Percentiles rank a stretch among this genome's conserved stretches.
phyloP scores from a whole-genome alignment of 2,797 vertebrate genomes.

The Cynopterus sphinx region DNA sequence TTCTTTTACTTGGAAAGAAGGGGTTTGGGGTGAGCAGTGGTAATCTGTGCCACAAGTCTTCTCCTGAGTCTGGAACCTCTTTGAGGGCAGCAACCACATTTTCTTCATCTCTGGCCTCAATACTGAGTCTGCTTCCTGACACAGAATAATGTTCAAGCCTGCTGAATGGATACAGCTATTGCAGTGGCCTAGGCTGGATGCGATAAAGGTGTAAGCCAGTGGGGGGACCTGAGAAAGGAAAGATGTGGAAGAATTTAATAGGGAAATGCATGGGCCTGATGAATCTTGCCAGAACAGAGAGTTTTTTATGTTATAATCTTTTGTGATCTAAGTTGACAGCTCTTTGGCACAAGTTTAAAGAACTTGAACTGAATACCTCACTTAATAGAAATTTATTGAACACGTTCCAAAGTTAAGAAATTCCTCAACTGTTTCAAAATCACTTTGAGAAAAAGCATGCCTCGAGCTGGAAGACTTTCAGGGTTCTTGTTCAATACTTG shows the following conservation, averaged over 20 bases:
- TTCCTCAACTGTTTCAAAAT: slow-evolving; percentile 74
- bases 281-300: slow-evolving; percentile 72
- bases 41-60: background rate
- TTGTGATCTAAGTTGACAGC: slow-evolving; percentile 66
- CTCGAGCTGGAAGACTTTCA: slow-evolving; percentile 6
- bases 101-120: background rate
- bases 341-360: slow-evolving; percentile 75
- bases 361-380: slow-evolving; percentile 60
- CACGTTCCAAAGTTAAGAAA: slow-evolving; percentile 71
- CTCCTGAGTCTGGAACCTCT: background rate
- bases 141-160: background rate
- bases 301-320: slow-evolving; percentile 56
- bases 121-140: background rate
- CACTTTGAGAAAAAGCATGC: slow-evolving; percentile 33
- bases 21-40: too few species aligned
- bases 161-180: background rate
- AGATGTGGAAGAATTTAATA: slow-evolving; percentile 48
- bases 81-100: background rate
- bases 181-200: background rate
- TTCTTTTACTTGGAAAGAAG: background rate
- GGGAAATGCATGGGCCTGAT: slow-evolving; percentile 56
- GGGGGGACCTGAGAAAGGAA: background rate
- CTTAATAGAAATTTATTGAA: slow-evolving; percentile 71
- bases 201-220: background rate
- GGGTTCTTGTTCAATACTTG: slow-evolving; percentile 4